phyloP scores from a whole-genome alignment of 2,113 vertebrate genomes.

The Osmerus mordax region DNA sequence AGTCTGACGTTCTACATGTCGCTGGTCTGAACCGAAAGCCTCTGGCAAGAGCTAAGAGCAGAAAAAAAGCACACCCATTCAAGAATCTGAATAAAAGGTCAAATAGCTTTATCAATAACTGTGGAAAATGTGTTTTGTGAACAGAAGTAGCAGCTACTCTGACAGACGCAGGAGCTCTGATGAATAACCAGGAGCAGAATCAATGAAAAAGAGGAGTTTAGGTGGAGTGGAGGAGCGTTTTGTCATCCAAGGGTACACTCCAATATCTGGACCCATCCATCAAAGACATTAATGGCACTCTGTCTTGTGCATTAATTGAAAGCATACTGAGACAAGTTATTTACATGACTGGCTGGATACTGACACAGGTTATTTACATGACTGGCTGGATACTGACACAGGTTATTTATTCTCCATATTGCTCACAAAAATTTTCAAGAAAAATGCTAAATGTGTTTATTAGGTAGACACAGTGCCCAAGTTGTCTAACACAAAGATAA shows the following conservation, averaged over 20 bases:
- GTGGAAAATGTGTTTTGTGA: constrained; percentile 72
- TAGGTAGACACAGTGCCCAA: too few relatives aligned
- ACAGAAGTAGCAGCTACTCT: constrained; percentile 66
- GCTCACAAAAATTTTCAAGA: neutral
- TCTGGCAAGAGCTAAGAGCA: constrained; percentile 57
- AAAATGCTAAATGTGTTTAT: neutral
- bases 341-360: constrained; percentile 75
- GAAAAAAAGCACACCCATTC: constrained; percentile 59
- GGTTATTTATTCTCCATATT: neutral
- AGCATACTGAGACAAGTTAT: constrained; percentile 76
- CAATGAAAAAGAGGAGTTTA: constrained; percentile 75
- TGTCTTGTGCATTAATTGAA: constrained; percentile 74
- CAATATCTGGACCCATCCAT: constrained; percentile 78
- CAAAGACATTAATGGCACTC: constrained; percentile 67
- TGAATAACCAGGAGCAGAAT: constrained; percentile 74
- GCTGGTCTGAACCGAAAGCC: constrained; percentile 62
- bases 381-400: constrained; percentile 72
- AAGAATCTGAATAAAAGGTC: constrained; percentile 70
- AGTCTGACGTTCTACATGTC: constrained; percentile 67
- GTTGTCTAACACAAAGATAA: too few relatives aligned
- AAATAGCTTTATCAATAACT: constrained; percentile 75
- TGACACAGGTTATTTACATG: constrained; percentile 79
- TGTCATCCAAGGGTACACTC: constrained; percentile 76
- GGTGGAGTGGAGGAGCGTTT: constrained; percentile 74
- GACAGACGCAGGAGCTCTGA: constrained; percentile 71